phyloP scores from a whole-genome alignment of 64 coral and sea anemone genomes.

The Trachythela sp. region DNA sequence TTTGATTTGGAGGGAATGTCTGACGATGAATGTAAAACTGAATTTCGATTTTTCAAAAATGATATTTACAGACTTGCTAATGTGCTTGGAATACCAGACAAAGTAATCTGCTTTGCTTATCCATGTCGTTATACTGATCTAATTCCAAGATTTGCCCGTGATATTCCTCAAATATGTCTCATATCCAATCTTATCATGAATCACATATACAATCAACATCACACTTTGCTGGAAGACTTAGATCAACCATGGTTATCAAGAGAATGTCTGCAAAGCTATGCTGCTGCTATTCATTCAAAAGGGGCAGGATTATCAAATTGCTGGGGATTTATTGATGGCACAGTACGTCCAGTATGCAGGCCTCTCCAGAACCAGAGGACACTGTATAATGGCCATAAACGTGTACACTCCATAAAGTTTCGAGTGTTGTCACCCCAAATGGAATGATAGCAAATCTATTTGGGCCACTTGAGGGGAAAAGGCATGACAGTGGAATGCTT shows the following conservation, averaged over 20 bases:
- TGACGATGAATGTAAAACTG: too few relatives aligned
- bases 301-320: background rate
- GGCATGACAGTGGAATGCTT: background rate
- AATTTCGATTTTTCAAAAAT: too few relatives aligned
- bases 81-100: too few relatives aligned
- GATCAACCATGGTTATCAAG: background rate
- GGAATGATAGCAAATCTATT: background rate
- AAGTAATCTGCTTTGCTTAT: too few relatives aligned
- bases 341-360: background rate
- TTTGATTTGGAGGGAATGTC: too few relatives aligned
- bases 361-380: background rate
- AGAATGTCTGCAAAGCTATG: background rate
- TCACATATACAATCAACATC: background rate
- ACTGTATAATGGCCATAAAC: background rate
- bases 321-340: background rate
- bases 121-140: too few relatives aligned
- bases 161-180: background rate
- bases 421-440: background rate
- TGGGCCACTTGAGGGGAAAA: background rate
- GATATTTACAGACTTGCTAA: too few relatives aligned
- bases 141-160: too few relatives aligned
- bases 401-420: background rate
- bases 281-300: background rate
- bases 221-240: background rate
- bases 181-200: background rate